Conservation (phyloP, 2,113 vertebrate species). For the Menidia beryllina region DNA sequence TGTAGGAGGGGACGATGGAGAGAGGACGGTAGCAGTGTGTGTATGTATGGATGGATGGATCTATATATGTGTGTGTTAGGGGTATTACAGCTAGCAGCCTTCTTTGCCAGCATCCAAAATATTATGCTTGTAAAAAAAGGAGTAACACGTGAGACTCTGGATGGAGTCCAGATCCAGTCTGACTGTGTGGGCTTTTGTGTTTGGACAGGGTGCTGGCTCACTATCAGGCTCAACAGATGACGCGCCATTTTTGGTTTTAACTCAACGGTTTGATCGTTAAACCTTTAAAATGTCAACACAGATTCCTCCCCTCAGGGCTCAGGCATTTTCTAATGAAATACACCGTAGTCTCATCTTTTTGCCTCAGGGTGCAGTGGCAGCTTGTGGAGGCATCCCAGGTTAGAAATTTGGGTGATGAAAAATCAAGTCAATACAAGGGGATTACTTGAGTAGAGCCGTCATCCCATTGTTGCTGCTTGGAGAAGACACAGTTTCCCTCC, state of each 20-base stretch:
- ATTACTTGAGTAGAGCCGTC: constrained; percentile 53
- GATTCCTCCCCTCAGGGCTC: background rate
- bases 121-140: constrained; percentile 67
- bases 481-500: constrained; percentile 21
- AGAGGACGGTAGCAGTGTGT: constrained; percentile 47
- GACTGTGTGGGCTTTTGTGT: constrained; percentile 5
- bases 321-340: background rate
- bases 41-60: constrained; percentile 43
- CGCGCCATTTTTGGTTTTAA: constrained; percentile 12
- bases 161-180: constrained; percentile 36
- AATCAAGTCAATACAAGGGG: constrained; percentile 58
- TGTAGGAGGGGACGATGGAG: constrained; percentile 43
- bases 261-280: background rate
- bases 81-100: constrained; percentile 39
- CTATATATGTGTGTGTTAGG: constrained; percentile 27
- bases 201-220: constrained; percentile 10
- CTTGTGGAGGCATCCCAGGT: constrained; percentile 4
- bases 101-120: constrained; percentile 68
- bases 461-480: constrained; percentile 56
- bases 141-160: constrained; percentile 54
- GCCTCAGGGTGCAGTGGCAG: constrained; percentile 8
- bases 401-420: constrained; percentile 1
- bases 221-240: constrained; percentile 44
- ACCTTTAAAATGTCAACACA: background rate
- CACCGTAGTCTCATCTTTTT: background rate